phyloP scores from a whole-genome alignment of 1,140 invertebrate genomes.

The Theocolax elegans region DNA sequence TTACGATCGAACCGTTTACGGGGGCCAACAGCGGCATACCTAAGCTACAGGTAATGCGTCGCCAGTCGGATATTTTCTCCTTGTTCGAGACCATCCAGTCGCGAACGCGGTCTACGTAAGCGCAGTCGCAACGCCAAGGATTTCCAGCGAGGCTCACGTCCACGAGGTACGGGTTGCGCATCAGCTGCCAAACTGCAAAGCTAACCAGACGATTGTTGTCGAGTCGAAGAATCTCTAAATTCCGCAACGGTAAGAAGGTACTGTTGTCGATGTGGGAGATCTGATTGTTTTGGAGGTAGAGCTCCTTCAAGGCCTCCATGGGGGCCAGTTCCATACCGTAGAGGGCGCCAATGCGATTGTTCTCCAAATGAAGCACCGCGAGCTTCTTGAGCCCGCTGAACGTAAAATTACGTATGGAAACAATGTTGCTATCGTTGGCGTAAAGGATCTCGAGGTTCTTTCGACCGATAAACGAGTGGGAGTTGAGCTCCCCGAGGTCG shows the following conservation, averaged over 20 bases:
- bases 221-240: conserved; percentile 80
- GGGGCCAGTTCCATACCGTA: conserved; percentile 80
- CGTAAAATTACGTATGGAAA: conserved; percentile 83
- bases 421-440: conserved; percentile 84
- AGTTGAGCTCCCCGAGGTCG: conserved; percentile 80
- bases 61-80: conserved; percentile 78
- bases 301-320: conserved; percentile 79
- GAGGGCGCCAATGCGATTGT: conserved; percentile 80
- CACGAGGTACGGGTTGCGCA: conserved; percentile 80
- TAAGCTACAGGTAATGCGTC: conserved; percentile 73
- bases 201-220: conserved; percentile 83
- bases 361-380: conserved; percentile 83
- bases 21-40: conserved; percentile 67
- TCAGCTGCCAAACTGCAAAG: conserved; percentile 81
- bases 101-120: conserved; percentile 80
- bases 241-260: conserved; percentile 79
- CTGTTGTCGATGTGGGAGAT: conserved; percentile 79
- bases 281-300: conserved; percentile 88
- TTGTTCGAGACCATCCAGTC: conserved; percentile 80
- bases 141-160: conserved; percentile 85
- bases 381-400: conserved; percentile 84
- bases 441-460: conserved; percentile 86
- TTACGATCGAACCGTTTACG: conserved; percentile 74
- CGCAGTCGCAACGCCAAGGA: conserved; percentile 91
- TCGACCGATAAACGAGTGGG: conserved; percentile 88